phyloP scores from a whole-genome alignment of 2,888 invertebrate species.

The Scaptomyza caliginosa region DNA sequence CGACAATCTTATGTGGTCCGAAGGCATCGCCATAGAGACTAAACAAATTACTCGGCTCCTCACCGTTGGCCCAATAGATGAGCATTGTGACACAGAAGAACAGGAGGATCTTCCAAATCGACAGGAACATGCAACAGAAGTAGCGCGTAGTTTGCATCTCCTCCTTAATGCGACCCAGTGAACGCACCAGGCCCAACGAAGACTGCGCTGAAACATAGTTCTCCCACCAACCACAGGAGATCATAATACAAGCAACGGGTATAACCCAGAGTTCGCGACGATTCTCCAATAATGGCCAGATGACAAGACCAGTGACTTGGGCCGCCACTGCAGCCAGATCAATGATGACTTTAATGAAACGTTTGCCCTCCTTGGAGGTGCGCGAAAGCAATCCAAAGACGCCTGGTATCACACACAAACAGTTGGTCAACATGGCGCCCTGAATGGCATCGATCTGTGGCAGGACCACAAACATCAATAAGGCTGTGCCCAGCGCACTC shows the following conservation, averaged over 20 bases:
- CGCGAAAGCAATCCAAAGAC: slow-evolving; percentile 90
- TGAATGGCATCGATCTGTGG: slow-evolving; percentile 97
- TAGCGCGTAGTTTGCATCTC: slow-evolving; percentile 92
- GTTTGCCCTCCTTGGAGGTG: slow-evolving; percentile 91
- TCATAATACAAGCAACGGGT: slow-evolving; percentile 92
- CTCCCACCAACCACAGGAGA: slow-evolving; percentile 99
- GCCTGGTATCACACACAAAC: slow-evolving; percentile 94
- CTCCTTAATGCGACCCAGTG: slow-evolving; percentile 91
- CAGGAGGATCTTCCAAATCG: slow-evolving; percentile 94
- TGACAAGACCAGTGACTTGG: slow-evolving; percentile 95
- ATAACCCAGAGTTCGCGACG: slow-evolving; percentile 92
- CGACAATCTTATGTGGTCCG: slow-evolving; percentile 90
- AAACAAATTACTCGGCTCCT: slow-evolving; percentile 91
- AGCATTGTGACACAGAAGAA: slow-evolving; percentile 91
- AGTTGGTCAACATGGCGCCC: slow-evolving; percentile 98
- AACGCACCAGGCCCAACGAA: slow-evolving; percentile 89
- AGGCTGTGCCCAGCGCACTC: slow-evolving; percentile 93
- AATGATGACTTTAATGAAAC: slow-evolving; percentile 90
- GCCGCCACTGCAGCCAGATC: slow-evolving; percentile 94
- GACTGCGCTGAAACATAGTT: slow-evolving; percentile 96
- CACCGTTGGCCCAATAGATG: slow-evolving; percentile 90
- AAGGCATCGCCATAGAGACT: slow-evolving; percentile 90
- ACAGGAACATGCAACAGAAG: slow-evolving; percentile 95
- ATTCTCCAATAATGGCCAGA: slow-evolving; percentile 94
- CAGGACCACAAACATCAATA: slow-evolving; percentile 94